These are phyloP conservation scores for Zygothrica quintamaculata DNA, from an alignment of 2,888 invertebrate genomes.

Conservation along the genomic window DNA sequence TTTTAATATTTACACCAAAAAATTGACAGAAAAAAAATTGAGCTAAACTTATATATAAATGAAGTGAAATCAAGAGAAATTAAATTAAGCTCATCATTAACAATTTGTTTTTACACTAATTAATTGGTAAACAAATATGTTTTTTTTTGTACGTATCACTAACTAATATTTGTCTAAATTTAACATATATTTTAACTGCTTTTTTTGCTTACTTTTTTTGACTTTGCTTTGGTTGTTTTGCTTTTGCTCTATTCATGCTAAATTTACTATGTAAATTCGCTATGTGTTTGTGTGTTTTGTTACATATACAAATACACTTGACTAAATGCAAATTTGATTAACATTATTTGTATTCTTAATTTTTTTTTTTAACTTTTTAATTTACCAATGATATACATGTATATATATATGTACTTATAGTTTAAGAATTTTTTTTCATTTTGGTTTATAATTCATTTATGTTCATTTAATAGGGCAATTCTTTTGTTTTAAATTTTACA, in stretches of 20 bases:
- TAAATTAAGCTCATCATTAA: conserved; percentile 22
- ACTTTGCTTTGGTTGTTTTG: conserved; percentile 14
- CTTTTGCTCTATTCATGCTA: conserved; percentile 37
- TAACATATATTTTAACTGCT: conserved; percentile 34
- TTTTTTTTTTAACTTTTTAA: conserved; percentile 34
- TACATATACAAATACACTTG: conserved; percentile 51
- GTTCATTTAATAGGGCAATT: conserved; percentile 39
- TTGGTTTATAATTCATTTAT: conserved; percentile 49
- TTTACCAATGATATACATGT: conserved; percentile 1
- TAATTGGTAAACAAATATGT: conserved; percentile 19
- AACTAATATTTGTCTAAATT: conserved; percentile 58
- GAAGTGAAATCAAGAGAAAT: neutral
- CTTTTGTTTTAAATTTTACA: conserved; percentile 36
- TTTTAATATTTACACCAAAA: conserved; percentile 36
- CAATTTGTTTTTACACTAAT: conserved; percentile 24
- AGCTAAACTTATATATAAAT: neutral
- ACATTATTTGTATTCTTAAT: conserved; percentile 48
- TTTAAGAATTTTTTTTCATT: conserved; percentile 15
- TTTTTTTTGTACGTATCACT: conserved; percentile 30
- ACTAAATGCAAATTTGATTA: conserved; percentile 81
- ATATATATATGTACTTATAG: conserved; percentile 9
- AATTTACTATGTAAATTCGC: conserved; percentile 80
- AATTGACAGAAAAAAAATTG: neutral
- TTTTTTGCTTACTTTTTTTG: conserved; percentile 11
- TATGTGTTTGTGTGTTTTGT: conserved; percentile 44